A percentile compares a stretch with the other conserved stretches of the same genome.
Conservation (phyloP, 1,140 invertebrate genomes). For the Apis mellifera region DNA sequence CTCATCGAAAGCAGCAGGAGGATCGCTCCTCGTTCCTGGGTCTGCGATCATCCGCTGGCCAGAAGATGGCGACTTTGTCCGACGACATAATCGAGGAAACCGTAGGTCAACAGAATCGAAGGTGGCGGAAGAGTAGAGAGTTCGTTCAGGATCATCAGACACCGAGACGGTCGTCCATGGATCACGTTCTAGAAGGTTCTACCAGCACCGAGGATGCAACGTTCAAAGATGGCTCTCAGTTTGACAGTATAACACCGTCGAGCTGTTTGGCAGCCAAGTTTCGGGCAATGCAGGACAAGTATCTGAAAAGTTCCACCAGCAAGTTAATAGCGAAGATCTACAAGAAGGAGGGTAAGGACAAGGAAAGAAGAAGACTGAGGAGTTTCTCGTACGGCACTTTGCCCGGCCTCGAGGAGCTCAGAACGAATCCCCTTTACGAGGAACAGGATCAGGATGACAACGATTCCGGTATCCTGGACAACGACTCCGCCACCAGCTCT, state of each 20-base stretch:
- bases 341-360: constrained; percentile 81
- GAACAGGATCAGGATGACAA: constrained; percentile 86
- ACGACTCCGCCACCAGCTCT: constrained; percentile 86
- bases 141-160: constrained; percentile 15
- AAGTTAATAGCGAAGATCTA: constrained; percentile 87
- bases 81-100: constrained; percentile 20
- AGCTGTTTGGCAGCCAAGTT: constrained; percentile 86
- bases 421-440: constrained; percentile 84
- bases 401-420: constrained; percentile 87
- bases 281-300: constrained; percentile 86
- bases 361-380: constrained; percentile 84
- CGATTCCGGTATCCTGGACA: constrained; percentile 89
- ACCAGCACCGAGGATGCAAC: constrained; percentile 19
- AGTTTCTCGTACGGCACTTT: constrained; percentile 90
- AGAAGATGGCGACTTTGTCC: constrained; percentile 51
- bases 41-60: constrained; percentile 59
- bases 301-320: constrained; percentile 86
- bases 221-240: constrained; percentile 63
- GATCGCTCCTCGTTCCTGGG: constrained; percentile 74
- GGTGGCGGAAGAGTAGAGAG: constrained; percentile 61
- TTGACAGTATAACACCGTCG: constrained; percentile 80
- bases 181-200: constrained; percentile 10
- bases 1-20: constrained; percentile 61
- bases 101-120: constrained; percentile 9
- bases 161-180: constrained; percentile 6